Evolutionary conservation across 1,140 invertebrate genomes (phyloP), one percentile per base, ranked within the genome.

Genomic region (Latrodectus geometricus): DNA sequence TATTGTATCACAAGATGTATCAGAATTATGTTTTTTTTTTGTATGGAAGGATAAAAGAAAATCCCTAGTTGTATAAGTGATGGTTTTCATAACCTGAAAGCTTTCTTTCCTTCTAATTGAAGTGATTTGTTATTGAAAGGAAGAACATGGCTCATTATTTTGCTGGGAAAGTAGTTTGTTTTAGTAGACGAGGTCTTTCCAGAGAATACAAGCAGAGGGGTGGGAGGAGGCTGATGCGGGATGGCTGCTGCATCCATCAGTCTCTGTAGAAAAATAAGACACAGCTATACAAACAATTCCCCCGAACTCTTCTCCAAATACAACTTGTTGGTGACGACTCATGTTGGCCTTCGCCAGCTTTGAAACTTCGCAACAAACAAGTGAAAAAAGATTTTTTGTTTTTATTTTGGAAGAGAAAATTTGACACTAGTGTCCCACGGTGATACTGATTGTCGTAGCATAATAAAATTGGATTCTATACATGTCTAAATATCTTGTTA

Each of bases 121-220:
- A 66, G 73, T 82, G 80, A 82, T 82, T 82, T 82, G 80, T 82
- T 82, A 82, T 82, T 82, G 50, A 23, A 80, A 70, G 49, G 66
- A 35, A 80, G 21, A 35, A 35, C 35, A 35, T 70, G 66, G 78
- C 70, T 80, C 52, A 48, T 80, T 70, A 70, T 61, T 49, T 61
- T 21, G 11, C 54, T n/a, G 35, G 20, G 49, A 56, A 9, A 56
- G 54, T 56, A 9, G n/a, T 76, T 52, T 76, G 49, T 52, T 52
- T 52, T 54, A 20, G 52, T 21, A 17, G 50, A 76, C 61, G 56
- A 49, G 65, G 61, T 61, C 76, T 17, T 65, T 35, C 35, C 35
- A 35, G 35, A 35, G 5, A 35, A 35, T 35, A 5, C 35, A 35
- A 35, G 2, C 76, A 20, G 21, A 15, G 52, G n/a, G 50, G 54